Conservation (phyloP, 1,140 invertebrate species). For the Diachasma alloeum region DNA sequence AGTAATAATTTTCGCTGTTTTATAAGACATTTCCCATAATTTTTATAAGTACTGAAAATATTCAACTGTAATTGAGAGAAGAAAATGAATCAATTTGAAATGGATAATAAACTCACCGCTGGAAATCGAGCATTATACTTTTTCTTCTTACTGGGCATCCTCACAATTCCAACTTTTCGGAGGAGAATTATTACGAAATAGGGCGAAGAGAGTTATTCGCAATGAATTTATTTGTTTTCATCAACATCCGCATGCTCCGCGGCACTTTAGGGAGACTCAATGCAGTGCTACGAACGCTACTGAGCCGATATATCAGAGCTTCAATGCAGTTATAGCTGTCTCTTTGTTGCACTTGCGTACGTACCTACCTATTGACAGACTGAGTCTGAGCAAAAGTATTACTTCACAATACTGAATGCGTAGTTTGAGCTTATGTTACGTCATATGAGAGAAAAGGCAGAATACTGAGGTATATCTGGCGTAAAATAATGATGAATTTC, state of each 20-base stretch:
- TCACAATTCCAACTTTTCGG: background rate
- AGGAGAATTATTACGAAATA: background rate
- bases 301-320: no score
- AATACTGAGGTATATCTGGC: no score
- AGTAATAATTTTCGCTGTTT: constrained; percentile 5
- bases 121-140: constrained; percentile 96
- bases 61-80: background rate
- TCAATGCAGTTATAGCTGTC: no score
- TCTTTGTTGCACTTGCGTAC: no score
- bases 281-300: no score
- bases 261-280: no score
- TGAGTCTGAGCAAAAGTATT: no score
- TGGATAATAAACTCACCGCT: constrained; percentile 75
- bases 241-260: background rate
- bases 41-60: constrained; percentile 27
- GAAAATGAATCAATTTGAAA: constrained; percentile 15
- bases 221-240: background rate
- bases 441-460: no score
- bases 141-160: constrained; percentile 95
- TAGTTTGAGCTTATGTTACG: no score
- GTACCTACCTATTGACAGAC: no score
- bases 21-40: constrained; percentile 8
- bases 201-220: background rate
- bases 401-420: no score
- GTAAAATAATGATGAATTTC: no score